These are phyloP conservation scores for Protonibea diacanthus DNA, from an alignment of 2,797 vertebrate species.

Conservation along the genomic window DNA sequence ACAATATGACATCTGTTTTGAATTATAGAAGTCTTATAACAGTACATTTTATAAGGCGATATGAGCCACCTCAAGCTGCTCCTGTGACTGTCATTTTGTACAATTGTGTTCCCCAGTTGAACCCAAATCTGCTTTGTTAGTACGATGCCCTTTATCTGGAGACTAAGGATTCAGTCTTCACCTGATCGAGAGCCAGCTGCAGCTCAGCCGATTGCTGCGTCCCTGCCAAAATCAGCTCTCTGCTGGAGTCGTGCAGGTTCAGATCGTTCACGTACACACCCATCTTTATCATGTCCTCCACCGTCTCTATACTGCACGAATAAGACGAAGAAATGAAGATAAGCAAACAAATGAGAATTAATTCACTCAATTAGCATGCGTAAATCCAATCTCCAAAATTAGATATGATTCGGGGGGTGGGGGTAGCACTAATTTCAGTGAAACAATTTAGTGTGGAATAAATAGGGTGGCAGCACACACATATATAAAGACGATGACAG, in stretches of 20 bases:
- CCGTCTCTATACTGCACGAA: constrained; percentile 82
- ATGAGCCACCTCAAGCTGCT: neutral
- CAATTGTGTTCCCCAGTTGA: neutral
- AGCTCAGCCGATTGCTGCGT: constrained; percentile 87
- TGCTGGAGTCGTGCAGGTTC: constrained; percentile 87
- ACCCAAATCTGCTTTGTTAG: constrained; percentile 4
- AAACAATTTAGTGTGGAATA: neutral
- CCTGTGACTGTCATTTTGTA: neutral
- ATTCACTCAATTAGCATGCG: neutral
- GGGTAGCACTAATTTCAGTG: neutral
- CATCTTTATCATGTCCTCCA: constrained; percentile 88
- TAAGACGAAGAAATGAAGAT: neutral
- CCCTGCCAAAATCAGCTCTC: constrained; percentile 85
- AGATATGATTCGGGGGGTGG: neutral
- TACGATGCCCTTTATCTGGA: neutral
- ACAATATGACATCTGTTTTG: constrained; percentile 2
- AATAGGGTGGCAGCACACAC: neutral
- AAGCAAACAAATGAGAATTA: neutral
- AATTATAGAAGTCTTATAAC: neutral
- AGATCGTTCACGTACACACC: constrained; percentile 85
- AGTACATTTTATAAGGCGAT: neutral
- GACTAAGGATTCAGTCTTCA: constrained; percentile 34
- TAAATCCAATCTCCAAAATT: constrained; percentile 8
- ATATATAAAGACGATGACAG: neutral
- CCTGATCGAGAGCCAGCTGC: constrained; percentile 86